Evolutionary conservation across 1,140 invertebrate genomes (phyloP).

Genomic region (Megalopta genalis): DNA sequence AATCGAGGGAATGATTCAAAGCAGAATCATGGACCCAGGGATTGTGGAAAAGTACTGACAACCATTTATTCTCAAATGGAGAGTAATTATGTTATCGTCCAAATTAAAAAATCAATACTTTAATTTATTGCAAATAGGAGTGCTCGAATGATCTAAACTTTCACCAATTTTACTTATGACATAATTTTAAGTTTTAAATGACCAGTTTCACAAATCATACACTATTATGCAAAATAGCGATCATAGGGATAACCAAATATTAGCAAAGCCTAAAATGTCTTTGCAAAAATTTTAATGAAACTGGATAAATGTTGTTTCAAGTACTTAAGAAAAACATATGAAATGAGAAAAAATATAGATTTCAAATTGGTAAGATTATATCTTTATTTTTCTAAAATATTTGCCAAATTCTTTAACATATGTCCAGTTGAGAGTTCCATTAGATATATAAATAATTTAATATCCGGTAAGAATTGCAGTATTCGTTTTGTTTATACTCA

Average conservation of each 20-base stretch:
- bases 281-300: not conserved
- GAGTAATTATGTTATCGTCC: conserved; percentile 4
- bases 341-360: not conserved
- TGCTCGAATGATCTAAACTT: not conserved
- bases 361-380: not conserved
- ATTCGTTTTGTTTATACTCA: conserved; percentile 44
- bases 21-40: not conserved
- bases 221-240: not conserved
- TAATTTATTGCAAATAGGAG: not conserved
- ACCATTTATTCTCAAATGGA: not conserved
- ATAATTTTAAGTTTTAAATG: not conserved
- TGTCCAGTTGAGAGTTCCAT: conserved; percentile 18
- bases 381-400: not conserved
- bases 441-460: conserved; percentile 38
- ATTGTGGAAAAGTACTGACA: not conserved
- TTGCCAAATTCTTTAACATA: not conserved
- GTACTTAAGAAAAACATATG: not conserved
- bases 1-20: not conserved
- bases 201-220: not conserved
- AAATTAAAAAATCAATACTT: conserved; percentile 7
- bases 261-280: not conserved
- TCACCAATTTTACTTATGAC: not conserved
- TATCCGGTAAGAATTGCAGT: conserved; percentile 39
- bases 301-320: not conserved
- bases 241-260: not conserved